phyloP scores from a whole-genome alignment of 2,888 invertebrate genomes.

The Anorthoa munda region DNA sequence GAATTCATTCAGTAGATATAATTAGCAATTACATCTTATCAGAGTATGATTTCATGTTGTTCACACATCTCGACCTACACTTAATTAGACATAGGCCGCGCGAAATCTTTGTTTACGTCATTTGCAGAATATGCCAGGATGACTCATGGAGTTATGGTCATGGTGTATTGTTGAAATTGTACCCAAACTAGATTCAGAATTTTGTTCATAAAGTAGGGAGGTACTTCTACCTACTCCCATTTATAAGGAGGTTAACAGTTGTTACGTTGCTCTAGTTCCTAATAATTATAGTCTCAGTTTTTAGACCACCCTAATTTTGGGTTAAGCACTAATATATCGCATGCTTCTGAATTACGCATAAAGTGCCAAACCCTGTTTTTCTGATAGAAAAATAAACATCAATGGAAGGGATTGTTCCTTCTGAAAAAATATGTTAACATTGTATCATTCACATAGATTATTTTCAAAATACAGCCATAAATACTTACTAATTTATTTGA shows the following conservation, averaged over 20 bases:
- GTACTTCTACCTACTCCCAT: neutral
- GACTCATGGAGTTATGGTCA: slow-evolving; percentile 48
- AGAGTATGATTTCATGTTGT: slow-evolving; percentile 50
- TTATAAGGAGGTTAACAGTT: slow-evolving; percentile 35
- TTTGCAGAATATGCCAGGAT: slow-evolving; percentile 42
- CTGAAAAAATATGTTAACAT: neutral
- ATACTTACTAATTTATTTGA: neutral
- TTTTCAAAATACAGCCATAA: neutral
- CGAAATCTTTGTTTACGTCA: slow-evolving; percentile 57
- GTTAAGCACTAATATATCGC: neutral
- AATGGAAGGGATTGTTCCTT: neutral
- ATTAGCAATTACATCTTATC: slow-evolving; percentile 56
- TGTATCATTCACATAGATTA: neutral
- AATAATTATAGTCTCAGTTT: slow-evolving; percentile 12
- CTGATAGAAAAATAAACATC: neutral
- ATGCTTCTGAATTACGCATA: neutral
- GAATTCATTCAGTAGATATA: slow-evolving; percentile 38
- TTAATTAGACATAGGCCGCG: slow-evolving; percentile 49
- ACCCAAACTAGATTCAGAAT: slow-evolving; percentile 20
- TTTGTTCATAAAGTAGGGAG: neutral
- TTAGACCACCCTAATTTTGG: neutral
- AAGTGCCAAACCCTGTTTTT: neutral
- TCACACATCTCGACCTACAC: slow-evolving; percentile 51
- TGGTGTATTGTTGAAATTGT: slow-evolving; percentile 14
- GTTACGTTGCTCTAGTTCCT: slow-evolving; percentile 25